Conservation (phyloP, 2,113 vertebrate genomes). For the Lethenteron reissneri region DNA sequence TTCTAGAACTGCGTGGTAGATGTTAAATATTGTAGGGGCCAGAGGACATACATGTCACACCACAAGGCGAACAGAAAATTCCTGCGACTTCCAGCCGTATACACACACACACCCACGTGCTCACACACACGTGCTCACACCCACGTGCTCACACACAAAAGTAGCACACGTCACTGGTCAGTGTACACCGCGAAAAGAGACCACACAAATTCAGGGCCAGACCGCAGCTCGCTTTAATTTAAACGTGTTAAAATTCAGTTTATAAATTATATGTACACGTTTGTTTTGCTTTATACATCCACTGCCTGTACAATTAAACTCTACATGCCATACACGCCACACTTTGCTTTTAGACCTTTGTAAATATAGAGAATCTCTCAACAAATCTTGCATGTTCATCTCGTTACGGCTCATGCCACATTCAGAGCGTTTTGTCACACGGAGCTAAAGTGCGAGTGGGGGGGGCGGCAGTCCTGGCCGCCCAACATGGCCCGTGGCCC, state of each 20-base stretch:
- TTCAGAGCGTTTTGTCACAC: constrained; percentile 3
- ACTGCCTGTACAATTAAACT: constrained; percentile 3
- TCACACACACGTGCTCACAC: too few species aligned
- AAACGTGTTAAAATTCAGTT: background rate
- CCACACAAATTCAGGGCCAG: too few species aligned
- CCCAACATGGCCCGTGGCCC: background rate
- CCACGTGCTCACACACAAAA: too few species aligned
- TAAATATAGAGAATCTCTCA: background rate
- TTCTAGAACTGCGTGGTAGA: too few species aligned
- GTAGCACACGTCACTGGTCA: too few species aligned
- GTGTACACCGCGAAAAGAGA: too few species aligned
- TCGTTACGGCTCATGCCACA: background rate
- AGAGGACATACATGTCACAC: too few species aligned
- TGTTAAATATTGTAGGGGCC: too few species aligned
- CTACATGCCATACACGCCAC: background rate
- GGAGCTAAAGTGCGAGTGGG: background rate
- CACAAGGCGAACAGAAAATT: too few species aligned
- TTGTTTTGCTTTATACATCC: background rate
- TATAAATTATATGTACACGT: constrained; percentile 6
- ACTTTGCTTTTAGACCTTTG: background rate
- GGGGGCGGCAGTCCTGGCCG: background rate
- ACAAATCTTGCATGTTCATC: constrained; percentile 1
- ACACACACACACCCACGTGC: too few species aligned
- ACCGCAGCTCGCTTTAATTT: background rate
- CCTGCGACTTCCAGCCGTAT: too few species aligned